These are phyloP conservation scores for Champsocephalus gunnari DNA, from an alignment of 2,797 vertebrate genomes.

Conservation along the genomic window DNA sequence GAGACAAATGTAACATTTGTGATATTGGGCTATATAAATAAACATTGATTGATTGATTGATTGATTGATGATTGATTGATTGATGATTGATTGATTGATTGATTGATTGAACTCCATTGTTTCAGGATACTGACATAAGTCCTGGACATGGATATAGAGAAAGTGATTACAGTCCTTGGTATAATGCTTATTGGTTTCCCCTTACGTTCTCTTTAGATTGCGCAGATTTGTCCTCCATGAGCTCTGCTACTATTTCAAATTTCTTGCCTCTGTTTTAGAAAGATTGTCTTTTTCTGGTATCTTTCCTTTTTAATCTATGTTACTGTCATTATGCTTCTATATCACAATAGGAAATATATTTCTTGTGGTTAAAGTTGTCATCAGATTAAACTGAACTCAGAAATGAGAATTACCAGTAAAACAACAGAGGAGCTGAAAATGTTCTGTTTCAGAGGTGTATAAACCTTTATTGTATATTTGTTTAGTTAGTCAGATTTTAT, in stretches of 20 bases:
- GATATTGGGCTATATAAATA: too few relatives aligned
- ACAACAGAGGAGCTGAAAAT: not conserved
- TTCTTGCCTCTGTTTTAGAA: not conserved
- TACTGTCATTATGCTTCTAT: not conserved
- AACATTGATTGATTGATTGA: too few relatives aligned
- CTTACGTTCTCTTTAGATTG: not conserved
- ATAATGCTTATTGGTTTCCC: not conserved
- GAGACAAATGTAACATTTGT: too few relatives aligned
- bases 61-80: too few relatives aligned
- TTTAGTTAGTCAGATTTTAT: too few relatives aligned
- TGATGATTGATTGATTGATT: too few relatives aligned
- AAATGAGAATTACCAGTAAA: constrained; percentile 9
- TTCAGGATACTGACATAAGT: not conserved
- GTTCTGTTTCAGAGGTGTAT: not conserved
- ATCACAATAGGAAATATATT: constrained; percentile 3
- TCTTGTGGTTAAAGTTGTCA: not conserved
- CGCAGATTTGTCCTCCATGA: not conserved
- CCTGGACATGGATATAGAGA: not conserved
- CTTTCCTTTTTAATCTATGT: constrained; percentile 20
- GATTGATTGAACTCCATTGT: not conserved
- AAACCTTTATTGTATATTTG: not conserved
- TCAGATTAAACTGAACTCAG: constrained; percentile 9
- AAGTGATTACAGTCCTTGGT: not conserved
- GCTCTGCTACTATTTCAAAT: not conserved
- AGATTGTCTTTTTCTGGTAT: not conserved